These are phyloP conservation scores for Mus spicilegus DNA, from an alignment of 2,113 vertebrate species.

Conservation along the genomic window DNA sequence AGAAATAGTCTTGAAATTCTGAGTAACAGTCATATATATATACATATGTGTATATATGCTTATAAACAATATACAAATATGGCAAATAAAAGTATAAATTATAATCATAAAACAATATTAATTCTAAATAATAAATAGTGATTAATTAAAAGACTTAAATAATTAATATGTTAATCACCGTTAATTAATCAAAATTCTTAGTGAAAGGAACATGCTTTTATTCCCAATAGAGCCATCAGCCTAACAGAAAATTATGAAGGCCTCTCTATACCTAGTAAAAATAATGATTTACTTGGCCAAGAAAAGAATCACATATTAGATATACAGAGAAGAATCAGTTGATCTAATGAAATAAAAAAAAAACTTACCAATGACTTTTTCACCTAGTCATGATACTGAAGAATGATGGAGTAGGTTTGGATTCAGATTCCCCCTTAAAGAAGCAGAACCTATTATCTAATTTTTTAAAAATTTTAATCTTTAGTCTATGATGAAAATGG, in stretches of 20 bases:
- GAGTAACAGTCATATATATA: neutral
- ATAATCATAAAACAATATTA: neutral
- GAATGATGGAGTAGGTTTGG: neutral
- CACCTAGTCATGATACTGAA: too few species aligned
- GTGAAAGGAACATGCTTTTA: neutral
- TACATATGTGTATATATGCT: neutral
- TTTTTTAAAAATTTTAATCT: neutral
- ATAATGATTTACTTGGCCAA: neutral
- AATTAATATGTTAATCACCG: neutral
- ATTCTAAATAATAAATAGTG: neutral
- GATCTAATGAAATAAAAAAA: neutral
- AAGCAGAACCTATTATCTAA: neutral
- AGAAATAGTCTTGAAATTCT: neutral
- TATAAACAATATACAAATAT: neutral
- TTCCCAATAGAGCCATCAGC: neutral
- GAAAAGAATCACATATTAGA: neutral
- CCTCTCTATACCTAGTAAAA: neutral
- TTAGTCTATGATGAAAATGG: too few species aligned
- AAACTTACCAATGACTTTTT: neutral
- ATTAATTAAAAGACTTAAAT: neutral
- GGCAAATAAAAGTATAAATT: neutral
- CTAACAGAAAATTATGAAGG: neutral
- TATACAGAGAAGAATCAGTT: neutral
- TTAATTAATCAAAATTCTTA: neutral
- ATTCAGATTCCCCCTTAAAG: neutral